These are phyloP conservation scores for Cotesia chilonis DNA, from an alignment of 1,140 invertebrate species.

Conservation along the genomic window DNA sequence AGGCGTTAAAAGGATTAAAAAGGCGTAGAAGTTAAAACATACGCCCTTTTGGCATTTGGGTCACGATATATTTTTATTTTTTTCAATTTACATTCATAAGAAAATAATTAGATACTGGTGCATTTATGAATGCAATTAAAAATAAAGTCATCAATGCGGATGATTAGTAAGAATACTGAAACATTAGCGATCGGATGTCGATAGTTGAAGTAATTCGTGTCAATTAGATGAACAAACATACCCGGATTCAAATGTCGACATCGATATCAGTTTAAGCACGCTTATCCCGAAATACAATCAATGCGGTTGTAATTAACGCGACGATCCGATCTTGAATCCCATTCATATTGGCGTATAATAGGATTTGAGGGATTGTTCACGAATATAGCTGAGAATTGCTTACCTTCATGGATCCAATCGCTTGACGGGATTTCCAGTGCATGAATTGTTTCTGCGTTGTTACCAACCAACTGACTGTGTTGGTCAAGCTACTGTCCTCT, in stretches of 20 bases:
- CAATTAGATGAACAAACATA: slow-evolving; percentile 21
- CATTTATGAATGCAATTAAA: slow-evolving; percentile 24
- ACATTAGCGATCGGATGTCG: slow-evolving; percentile 18
- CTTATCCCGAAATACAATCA: slow-evolving; percentile 32
- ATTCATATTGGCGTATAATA: slow-evolving; percentile 31
- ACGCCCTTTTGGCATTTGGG: too few relatives aligned
- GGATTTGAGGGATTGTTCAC: slow-evolving; percentile 34
- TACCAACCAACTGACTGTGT: slow-evolving; percentile 32
- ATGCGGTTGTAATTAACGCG: slow-evolving; percentile 36
- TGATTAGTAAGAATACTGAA: slow-evolving; percentile 28
- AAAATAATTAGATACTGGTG: background rate
- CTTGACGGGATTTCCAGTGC: slow-evolving; percentile 25
- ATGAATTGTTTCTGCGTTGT: slow-evolving; percentile 37
- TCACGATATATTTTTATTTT: too few relatives aligned
- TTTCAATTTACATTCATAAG: background rate
- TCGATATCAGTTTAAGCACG: slow-evolving; percentile 30
- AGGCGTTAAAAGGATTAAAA: too few relatives aligned
- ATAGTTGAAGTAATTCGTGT: slow-evolving; percentile 26
- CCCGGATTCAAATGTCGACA: slow-evolving; percentile 29
- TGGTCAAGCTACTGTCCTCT: slow-evolving; percentile 11
- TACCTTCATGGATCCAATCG: slow-evolving; percentile 28
- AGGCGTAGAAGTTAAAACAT: too few relatives aligned
- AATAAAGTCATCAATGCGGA: slow-evolving; percentile 23
- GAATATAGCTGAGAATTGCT: slow-evolving; percentile 22
- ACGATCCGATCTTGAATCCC: slow-evolving; percentile 30